Conservation (phyloP, 1,140 invertebrate genomes). For the Subanguina moxae region DNA sequence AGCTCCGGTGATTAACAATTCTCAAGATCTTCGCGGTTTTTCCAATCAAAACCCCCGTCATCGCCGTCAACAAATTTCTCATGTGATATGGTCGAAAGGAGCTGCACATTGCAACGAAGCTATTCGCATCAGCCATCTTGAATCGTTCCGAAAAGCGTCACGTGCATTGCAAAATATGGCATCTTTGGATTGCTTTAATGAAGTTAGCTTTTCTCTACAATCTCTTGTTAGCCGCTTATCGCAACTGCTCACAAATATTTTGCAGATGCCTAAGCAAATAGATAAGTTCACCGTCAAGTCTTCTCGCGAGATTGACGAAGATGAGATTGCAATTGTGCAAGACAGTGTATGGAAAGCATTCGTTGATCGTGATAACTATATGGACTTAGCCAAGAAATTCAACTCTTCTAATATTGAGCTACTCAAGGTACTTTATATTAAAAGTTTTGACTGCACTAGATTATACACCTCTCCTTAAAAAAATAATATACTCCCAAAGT, state of each 20-base stretch:
- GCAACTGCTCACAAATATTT: not conserved
- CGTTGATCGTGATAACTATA: conserved; percentile 1
- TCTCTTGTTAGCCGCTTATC: not conserved
- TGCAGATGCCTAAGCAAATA: not conserved
- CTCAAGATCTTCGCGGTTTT: too few relatives aligned
- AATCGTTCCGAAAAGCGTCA: not conserved
- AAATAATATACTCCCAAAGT: too few relatives aligned
- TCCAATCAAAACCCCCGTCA: too few relatives aligned
- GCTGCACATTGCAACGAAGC: not conserved
- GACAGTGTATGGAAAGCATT: not conserved
- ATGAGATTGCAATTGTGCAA: not conserved
- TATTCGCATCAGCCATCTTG: not conserved
- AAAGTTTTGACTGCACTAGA: too few relatives aligned
- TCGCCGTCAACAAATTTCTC: too few relatives aligned
- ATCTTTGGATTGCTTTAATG: not conserved
- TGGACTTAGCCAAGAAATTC: not conserved
- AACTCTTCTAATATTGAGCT: not conserved
- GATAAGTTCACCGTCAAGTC: not conserved
- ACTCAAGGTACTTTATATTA: not conserved
- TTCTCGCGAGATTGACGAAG: not conserved
- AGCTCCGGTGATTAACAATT: too few relatives aligned
- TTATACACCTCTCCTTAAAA: too few relatives aligned
- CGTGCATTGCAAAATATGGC: not conserved
- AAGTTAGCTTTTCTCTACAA: not conserved
- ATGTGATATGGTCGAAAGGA: not conserved